phyloP scores from a whole-genome alignment of 2,888 invertebrate species.

The Choristoneura rosaceana region DNA sequence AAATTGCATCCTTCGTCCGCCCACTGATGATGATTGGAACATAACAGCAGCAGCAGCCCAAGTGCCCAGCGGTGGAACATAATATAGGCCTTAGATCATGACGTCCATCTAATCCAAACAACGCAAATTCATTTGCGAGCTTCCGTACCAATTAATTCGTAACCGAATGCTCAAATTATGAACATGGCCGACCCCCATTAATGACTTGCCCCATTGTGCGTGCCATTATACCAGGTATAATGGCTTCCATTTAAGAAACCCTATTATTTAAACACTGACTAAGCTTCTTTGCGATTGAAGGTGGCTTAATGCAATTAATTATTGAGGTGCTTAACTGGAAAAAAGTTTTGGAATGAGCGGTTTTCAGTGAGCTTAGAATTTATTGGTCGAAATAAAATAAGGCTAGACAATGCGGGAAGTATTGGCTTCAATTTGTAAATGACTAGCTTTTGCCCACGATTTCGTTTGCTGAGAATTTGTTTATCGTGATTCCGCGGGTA shows the following conservation, averaged over 20 bases:
- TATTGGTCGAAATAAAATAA: neutral
- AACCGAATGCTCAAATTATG: conserved; percentile 30
- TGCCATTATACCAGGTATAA: conserved; percentile 44
- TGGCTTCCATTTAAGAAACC: conserved; percentile 50
- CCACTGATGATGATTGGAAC: too few relatives aligned
- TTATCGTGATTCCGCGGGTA: too few relatives aligned
- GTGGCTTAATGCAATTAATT: conserved; percentile 1
- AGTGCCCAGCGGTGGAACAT: too few relatives aligned
- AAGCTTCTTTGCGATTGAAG: conserved; percentile 46
- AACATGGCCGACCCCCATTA: conserved; percentile 40
- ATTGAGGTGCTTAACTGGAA: neutral
- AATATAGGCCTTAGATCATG: too few relatives aligned
- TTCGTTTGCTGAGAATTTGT: too few relatives aligned
- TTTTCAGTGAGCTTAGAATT: too few relatives aligned
- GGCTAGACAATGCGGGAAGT: neutral
- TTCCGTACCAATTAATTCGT: conserved; percentile 34
- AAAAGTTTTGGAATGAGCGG: neutral
- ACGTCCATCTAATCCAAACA: neutral
- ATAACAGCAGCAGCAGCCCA: too few relatives aligned
- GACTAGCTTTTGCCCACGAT: too few relatives aligned
- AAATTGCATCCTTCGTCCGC: too few relatives aligned
- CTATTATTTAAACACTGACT: conserved; percentile 58
- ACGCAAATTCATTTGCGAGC: conserved; percentile 31
- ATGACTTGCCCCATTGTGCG: conserved; percentile 43
- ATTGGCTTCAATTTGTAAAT: too few relatives aligned